Conservation (phyloP, 2,888 invertebrate species). For the Dyspetes luteomarginatus region DNA sequence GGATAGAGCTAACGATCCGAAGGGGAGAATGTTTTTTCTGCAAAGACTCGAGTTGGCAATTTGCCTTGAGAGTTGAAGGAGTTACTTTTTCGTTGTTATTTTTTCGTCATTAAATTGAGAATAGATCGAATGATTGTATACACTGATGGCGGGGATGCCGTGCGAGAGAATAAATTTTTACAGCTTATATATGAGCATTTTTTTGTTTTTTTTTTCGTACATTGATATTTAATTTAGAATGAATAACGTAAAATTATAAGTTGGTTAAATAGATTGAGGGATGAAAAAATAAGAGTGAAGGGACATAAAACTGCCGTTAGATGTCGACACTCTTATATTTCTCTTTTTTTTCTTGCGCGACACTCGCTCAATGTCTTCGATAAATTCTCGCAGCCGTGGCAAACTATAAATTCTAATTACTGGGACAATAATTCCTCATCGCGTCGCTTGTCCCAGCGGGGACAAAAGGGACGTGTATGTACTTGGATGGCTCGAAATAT, state of each 20-base stretch:
- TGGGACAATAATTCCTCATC: constrained; percentile 30
- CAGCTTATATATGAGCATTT: no score
- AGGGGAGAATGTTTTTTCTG: constrained; percentile 24
- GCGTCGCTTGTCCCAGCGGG: constrained; percentile 10
- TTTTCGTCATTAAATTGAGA: background rate
- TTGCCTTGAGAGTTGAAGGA: constrained; percentile 27
- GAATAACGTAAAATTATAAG: no score
- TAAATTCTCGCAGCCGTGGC: constrained; percentile 20
- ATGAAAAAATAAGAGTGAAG: no score
- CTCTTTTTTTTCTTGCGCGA: constrained; percentile 30
- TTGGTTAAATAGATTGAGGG: no score
- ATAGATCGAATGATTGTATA: no score
- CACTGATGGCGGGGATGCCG: no score
- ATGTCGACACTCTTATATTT: constrained; percentile 54
- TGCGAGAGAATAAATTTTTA: no score
- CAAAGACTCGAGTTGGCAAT: constrained; percentile 30
- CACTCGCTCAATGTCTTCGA: constrained; percentile 6
- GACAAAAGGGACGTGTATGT: constrained; percentile 5
- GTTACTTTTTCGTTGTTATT: background rate
- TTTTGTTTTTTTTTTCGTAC: no score
- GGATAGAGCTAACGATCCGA: constrained; percentile 51
- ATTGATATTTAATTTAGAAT: no score
- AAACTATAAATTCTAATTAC: constrained; percentile 38
- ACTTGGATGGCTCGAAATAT: no score
- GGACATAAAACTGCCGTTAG: constrained; percentile 39